Base-by-base conservation (phyloP, 2,113 vertebrate species). In the Microtus pennsylvanicus region DNA sequence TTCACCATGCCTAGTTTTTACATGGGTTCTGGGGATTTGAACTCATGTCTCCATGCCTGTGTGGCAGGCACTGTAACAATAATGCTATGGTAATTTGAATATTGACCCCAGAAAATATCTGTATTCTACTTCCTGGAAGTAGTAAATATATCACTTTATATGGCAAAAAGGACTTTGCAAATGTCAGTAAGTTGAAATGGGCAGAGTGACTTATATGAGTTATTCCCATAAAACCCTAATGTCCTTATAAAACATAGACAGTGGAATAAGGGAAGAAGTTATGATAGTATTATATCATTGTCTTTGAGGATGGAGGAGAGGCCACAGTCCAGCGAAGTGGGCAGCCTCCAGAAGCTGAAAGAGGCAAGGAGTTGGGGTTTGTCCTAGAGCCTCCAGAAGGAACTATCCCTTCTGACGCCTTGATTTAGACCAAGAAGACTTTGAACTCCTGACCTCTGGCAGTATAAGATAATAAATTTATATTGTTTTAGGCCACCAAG, bases 381-480 rank as follows among this genome's bases (percentile, higher is more conserved):
- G 7, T 26, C 24, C 22, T 69, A n/a, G n/a, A 95, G 42, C 19
- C 38, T 63, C 50, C 24, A 47, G 63, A 74, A 80, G 12, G n/a
- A 58, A 58, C 58, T 28, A 3, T 72, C 6, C 5, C 19, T 78
- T 33, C 67, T 63, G 22, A 82, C 4, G 35, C 8, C 45, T 70
- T 80, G 70, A 58, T 45, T 91, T 50, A 89, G 70, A 47, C 5
- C 26, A 52, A 1, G 33, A 17, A 93, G 52, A 47, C 13, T 86
- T 52, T 81, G 74, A 61, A 94, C 86, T 92, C 94, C 81, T 87
- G 85, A 85, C 78, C 83, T 92, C 16, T 47, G 87, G 58, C 63
- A 75, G 26, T 80, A 8, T 75, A 80, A 81, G 47, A 72, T 80
- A 92, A 95, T 95, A 81, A 76, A 81, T 52, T 69, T 95, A 47